Conservation (phyloP, 2,113 vertebrate genomes). For the Acanthochromis polyacanthus region DNA sequence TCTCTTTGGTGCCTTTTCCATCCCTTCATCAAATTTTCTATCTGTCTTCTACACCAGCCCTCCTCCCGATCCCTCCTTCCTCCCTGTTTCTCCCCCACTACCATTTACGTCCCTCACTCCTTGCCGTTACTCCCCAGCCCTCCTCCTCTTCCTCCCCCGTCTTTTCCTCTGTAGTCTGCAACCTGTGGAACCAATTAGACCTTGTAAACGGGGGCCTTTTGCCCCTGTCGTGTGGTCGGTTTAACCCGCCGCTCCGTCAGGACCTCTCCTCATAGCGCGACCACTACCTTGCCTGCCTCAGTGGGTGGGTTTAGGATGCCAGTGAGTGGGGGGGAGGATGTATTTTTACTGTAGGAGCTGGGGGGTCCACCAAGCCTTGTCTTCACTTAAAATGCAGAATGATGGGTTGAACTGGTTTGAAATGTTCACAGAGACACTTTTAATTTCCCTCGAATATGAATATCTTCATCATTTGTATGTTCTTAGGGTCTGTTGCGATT, state of each 20-base stretch:
- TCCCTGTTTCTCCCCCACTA: constrained; percentile 22
- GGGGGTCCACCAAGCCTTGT: constrained; percentile 73
- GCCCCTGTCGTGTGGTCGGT: constrained; percentile 76
- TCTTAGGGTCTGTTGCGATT: constrained; percentile 48
- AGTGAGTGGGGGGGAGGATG: constrained; percentile 43
- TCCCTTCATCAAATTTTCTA: constrained; percentile 47
- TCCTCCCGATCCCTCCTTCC: constrained; percentile 17
- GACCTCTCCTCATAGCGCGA: constrained; percentile 65
- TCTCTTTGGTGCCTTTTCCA: constrained; percentile 39
- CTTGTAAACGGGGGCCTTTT: constrained; percentile 69
- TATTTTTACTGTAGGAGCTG: constrained; percentile 53
- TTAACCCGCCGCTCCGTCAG: constrained; percentile 76
- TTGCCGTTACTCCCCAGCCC: constrained; percentile 31
- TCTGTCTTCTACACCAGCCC: not conserved
- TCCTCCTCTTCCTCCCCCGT: not conserved
- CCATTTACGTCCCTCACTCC: constrained; percentile 46
- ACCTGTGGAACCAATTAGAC: constrained; percentile 85
- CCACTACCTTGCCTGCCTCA: constrained; percentile 61
- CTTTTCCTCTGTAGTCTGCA: constrained; percentile 66
- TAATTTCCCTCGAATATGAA: not conserved
- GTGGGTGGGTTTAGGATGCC: constrained; percentile 75
- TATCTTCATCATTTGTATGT: not conserved
- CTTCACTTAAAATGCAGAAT: constrained; percentile 32
- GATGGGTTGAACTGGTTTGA: constrained; percentile 16
- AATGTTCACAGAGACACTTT: not conserved